phyloP scores from a whole-genome alignment of 2,797 vertebrate genomes.

The Anguilla anguilla region DNA sequence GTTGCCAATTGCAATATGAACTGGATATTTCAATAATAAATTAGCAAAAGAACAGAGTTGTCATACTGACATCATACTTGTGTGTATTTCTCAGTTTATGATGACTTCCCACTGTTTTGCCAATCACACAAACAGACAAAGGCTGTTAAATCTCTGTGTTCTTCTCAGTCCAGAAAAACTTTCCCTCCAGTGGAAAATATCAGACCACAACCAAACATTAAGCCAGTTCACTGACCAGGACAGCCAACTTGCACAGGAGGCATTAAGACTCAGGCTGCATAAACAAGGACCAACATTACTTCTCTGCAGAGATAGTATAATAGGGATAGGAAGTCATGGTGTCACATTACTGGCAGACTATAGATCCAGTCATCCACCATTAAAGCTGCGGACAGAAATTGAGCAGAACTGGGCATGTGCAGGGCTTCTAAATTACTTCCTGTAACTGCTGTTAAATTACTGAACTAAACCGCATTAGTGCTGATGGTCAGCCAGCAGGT shows the following conservation, averaged over 20 bases:
- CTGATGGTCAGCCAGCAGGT: background rate
- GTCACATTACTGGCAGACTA: background rate
- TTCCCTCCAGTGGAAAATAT: too few relatives aligned
- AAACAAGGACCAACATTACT: background rate
- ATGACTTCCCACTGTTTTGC: background rate
- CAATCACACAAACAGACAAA: background rate
- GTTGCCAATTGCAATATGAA: too few relatives aligned
- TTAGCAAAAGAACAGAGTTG: too few relatives aligned
- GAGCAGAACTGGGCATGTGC: background rate
- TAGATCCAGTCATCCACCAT: background rate
- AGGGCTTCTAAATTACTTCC: background rate
- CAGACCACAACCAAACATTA: background rate
- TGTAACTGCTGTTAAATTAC: conserved; percentile 3
- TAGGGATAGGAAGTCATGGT: background rate
- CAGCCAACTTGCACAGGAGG: background rate
- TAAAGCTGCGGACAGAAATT: background rate
- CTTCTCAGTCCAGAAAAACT: too few relatives aligned
- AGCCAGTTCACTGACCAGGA: background rate
- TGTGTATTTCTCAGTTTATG: background rate
- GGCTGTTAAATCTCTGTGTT: background rate
- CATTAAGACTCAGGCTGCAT: background rate
- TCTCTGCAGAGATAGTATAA: background rate
- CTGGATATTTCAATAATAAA: too few relatives aligned
- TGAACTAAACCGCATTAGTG: background rate
- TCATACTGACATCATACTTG: background rate